Conservation (phyloP, 1,140 invertebrate genomes). For the Luehdorfia chinensis region DNA sequence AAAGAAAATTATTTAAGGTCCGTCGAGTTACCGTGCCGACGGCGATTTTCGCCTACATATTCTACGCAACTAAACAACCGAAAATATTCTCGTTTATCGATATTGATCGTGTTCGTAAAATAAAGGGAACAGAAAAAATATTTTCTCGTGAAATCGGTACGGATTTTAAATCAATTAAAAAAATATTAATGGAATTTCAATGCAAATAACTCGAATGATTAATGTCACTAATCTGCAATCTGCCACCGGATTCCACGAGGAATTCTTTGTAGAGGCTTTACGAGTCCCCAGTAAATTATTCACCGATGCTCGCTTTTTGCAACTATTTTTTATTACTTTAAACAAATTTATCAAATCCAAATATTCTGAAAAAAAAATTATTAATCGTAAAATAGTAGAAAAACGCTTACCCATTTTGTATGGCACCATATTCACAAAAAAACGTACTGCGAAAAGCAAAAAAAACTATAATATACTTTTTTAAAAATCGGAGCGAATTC, state of each 20-base stretch:
- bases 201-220: constrained; percentile 61
- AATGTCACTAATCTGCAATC: constrained; percentile 65
- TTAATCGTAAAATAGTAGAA: constrained; percentile 19
- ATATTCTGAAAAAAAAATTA: constrained; percentile 15
- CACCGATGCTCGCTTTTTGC: constrained; percentile 22
- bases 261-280: constrained; percentile 35
- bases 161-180: constrained; percentile 47
- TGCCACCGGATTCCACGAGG: constrained; percentile 64
- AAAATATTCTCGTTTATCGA: constrained; percentile 8
- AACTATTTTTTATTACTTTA: constrained; percentile 4
- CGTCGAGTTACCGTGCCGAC: neutral
- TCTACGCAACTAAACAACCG: constrained; percentile 5
- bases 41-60: constrained; percentile 13
- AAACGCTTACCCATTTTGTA: constrained; percentile 39
- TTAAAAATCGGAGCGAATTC: constrained; percentile 43
- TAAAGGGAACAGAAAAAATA: constrained; percentile 20
- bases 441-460: constrained; percentile 26
- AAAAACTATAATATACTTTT: constrained; percentile 24
- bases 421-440: constrained; percentile 14
- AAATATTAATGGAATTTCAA: constrained; percentile 42
- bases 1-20: constrained; percentile 22
- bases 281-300: constrained; percentile 33
- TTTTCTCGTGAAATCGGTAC: constrained; percentile 51
- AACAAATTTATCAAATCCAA: neutral
- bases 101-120: constrained; percentile 8